These are phyloP conservation scores for Glaucomys volans DNA, from an alignment of 2,113 vertebrate genomes.

Conservation along the genomic window DNA sequence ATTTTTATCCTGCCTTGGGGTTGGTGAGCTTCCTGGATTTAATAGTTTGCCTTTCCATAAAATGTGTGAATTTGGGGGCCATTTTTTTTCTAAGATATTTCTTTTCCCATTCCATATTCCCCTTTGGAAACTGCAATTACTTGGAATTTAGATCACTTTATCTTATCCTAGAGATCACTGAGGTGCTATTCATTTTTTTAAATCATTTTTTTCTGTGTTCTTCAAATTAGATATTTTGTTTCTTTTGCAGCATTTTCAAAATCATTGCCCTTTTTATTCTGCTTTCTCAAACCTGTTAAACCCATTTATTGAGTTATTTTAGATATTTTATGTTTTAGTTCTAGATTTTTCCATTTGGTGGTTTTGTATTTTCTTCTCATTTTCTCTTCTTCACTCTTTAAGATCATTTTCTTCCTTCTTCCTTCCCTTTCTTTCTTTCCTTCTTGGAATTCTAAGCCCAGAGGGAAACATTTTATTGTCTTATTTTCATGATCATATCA, in stretches of 20 bases:
- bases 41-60: background rate
- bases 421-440: no score
- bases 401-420: no score
- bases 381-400: background rate
- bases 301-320: background rate
- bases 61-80: background rate
- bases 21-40: background rate
- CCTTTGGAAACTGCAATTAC: background rate
- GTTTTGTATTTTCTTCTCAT: background rate
- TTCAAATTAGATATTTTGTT: background rate
- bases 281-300: background rate
- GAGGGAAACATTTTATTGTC: no score
- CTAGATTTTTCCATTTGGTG: background rate
- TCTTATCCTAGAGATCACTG: background rate
- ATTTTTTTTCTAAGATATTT: background rate
- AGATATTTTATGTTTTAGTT: background rate
- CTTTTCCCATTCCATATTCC: background rate
- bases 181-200: background rate
- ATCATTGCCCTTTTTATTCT: background rate
- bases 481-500: no score
- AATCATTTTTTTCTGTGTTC: background rate
- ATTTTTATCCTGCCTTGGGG: background rate
- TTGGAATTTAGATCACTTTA: background rate
- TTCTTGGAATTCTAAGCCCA: no score
- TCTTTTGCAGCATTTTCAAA: slow-evolving; percentile 27